phyloP scores from a whole-genome alignment of 2,888 invertebrate genomes.

The Onthophagus sagittarius region DNA sequence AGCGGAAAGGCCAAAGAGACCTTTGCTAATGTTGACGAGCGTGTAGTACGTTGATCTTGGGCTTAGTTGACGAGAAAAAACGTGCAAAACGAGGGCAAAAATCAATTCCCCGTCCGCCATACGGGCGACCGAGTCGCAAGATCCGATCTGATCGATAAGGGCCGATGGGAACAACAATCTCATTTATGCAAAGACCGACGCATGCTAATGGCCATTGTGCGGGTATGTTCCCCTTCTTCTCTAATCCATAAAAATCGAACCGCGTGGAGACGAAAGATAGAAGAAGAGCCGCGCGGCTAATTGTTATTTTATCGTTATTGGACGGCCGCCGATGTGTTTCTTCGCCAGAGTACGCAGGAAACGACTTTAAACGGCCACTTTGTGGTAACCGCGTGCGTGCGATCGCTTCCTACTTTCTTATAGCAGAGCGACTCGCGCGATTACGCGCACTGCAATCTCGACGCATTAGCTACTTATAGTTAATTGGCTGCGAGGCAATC shows the following conservation, averaged over 20 bases:
- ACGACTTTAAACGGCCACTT: not conserved
- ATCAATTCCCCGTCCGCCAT: conserved; percentile 11
- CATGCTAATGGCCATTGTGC: conserved; percentile 13
- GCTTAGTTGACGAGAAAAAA: not conserved
- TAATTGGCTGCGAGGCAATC: not conserved
- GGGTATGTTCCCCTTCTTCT: not conserved
- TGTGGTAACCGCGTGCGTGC: not conserved
- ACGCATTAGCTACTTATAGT: not conserved
- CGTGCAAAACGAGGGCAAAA: conserved; percentile 11
- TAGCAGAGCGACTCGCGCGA: not conserved
- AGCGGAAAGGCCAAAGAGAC: not conserved
- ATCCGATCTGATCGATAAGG: conserved; percentile 11
- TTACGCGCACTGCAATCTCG: not conserved
- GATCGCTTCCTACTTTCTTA: not conserved
- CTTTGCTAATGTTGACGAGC: not conserved
- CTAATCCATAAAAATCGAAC: not conserved
- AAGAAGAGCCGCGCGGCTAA: not conserved
- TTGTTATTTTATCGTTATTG: not conserved
- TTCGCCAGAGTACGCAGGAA: not conserved
- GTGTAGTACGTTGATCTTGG: not conserved
- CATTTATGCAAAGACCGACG: conserved; percentile 8
- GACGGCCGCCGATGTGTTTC: not conserved
- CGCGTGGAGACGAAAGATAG: not conserved
- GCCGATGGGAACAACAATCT: conserved; percentile 12
- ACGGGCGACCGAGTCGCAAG: conserved; percentile 4